These are phyloP conservation scores for Pholis gunnellus DNA, from an alignment of 2,113 vertebrate genomes.

Conservation along the genomic window DNA sequence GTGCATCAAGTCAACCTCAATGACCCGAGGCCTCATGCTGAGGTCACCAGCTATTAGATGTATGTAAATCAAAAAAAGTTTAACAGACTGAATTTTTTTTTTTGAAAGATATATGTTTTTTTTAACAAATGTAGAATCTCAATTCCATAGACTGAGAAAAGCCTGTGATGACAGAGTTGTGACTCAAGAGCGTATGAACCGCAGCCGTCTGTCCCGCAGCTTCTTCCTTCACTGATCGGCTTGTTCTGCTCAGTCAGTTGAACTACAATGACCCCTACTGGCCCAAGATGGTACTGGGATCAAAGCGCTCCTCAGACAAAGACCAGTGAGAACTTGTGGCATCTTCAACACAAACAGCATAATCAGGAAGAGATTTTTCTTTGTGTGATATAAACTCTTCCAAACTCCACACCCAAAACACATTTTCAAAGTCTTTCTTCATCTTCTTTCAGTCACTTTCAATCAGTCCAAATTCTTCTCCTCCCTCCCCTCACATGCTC, in stretches of 20 bases:
- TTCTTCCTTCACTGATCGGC: conserved; percentile 2
- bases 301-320: conserved; percentile 50
- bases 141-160: conserved; percentile 8
- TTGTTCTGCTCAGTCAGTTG: conserved; percentile 75
- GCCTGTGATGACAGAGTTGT: conserved; percentile 37
- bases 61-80: conserved; percentile 1
- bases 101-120: background rate
- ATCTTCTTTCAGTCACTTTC: conserved; percentile 10
- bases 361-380: background rate
- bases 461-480: conserved; percentile 2
- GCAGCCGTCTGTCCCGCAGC: conserved; percentile 38
- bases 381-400: background rate
- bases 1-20: background rate
- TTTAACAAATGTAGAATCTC: conserved; percentile 2
- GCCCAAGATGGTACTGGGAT: conserved; percentile 58
- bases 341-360: conserved; percentile 18
- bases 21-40: conserved; percentile 4
- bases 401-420: background rate
- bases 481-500: conserved; percentile 1
- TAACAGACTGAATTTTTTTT: background rate
- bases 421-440: background rate
- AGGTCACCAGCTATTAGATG: conserved; percentile 12
- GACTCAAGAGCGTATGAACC: conserved; percentile 45
- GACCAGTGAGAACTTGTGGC: conserved; percentile 55
- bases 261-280: conserved; percentile 92